A percentile compares a stretch with the other conserved stretches of the same genome.
Evolutionary conservation across 2,888 invertebrate genomes (phyloP).

Genomic region (Pomacea canaliculata): DNA sequence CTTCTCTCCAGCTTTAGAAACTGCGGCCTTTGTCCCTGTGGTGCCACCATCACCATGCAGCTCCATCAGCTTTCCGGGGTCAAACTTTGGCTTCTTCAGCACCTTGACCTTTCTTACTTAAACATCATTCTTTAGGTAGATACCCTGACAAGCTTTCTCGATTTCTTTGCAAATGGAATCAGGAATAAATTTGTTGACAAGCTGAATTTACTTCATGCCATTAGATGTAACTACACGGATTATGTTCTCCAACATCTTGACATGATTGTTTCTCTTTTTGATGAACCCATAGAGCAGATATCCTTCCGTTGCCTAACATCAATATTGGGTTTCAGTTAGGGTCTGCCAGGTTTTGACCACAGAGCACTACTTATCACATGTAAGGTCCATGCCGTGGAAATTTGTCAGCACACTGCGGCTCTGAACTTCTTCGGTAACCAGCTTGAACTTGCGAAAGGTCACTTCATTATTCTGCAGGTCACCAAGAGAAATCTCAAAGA

Average conservation of each 20-base stretch:
- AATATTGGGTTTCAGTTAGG: conserved; percentile 92
- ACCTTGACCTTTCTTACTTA: conserved; percentile 99
- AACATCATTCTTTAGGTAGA: conserved; percentile 98
- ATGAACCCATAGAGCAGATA: conserved; percentile 97
- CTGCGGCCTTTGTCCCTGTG: conserved; percentile 45
- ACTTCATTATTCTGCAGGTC: conserved; percentile 97
- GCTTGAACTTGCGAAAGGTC: conserved; percentile 97
- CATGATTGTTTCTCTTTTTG: conserved; percentile 92
- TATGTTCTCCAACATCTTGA: conserved; percentile 97
- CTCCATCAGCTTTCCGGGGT: conserved; percentile 87
- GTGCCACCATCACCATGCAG: conserved; percentile 87
- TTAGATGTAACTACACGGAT: conserved; percentile 88
- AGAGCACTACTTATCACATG: conserved; percentile 97
- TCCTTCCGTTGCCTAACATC: conserved; percentile 98
- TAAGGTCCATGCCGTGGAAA: conserved; percentile 99
- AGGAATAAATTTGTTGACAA: conserved; percentile 95
- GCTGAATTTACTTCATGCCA: conserved; percentile 85
- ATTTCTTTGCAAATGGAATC: conserved; percentile 99
- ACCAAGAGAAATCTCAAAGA: conserved; percentile 97
- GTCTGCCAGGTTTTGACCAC: conserved; percentile 99
- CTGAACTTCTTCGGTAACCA: conserved; percentile 98
- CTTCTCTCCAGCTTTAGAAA: conserved; percentile 66
- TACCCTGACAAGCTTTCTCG: conserved; percentile 95
- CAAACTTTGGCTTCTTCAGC: conserved; percentile 97
- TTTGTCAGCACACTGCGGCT: conserved; percentile 93